phyloP scores from a whole-genome alignment of 2,113 vertebrate genomes.

The Pedetes capensis region DNA sequence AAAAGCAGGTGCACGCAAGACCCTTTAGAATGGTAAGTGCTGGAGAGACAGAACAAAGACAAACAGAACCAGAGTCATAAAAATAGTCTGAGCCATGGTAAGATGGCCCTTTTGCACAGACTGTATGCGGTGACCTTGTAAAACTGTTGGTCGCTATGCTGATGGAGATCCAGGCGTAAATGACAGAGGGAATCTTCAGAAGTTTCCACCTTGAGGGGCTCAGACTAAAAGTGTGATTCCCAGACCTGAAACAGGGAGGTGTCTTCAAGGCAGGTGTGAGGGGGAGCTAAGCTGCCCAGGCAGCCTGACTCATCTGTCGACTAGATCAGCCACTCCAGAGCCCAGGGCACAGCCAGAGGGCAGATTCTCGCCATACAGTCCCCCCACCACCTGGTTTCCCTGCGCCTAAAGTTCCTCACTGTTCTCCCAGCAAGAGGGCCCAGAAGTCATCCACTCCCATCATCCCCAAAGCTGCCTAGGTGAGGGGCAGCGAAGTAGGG shows the following conservation, averaged over 20 bases:
- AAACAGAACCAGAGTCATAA: neutral
- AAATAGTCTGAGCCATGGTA: neutral
- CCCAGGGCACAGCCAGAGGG: rapidly evolving
- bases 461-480: neutral
- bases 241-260: neutral
- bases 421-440: neutral
- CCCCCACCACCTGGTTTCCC: neutral
- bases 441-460: neutral
- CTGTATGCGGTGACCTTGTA: neutral
- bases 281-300: no score
- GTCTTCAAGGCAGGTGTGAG: neutral
- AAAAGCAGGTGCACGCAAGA: neutral
- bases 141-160: neutral
- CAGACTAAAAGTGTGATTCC: neutral
- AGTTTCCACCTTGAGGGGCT: neutral
- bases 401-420: neutral
- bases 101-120: neutral
- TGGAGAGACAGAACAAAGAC: neutral
- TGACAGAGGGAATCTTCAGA: neutral
- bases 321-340: neutral
- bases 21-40: neutral
- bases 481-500: neutral
- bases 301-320: neutral
- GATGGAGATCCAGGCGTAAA: neutral
- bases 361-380: neutral